phyloP scores from a whole-genome alignment of 2,797 vertebrate species.

The Argyrosomus regius region DNA sequence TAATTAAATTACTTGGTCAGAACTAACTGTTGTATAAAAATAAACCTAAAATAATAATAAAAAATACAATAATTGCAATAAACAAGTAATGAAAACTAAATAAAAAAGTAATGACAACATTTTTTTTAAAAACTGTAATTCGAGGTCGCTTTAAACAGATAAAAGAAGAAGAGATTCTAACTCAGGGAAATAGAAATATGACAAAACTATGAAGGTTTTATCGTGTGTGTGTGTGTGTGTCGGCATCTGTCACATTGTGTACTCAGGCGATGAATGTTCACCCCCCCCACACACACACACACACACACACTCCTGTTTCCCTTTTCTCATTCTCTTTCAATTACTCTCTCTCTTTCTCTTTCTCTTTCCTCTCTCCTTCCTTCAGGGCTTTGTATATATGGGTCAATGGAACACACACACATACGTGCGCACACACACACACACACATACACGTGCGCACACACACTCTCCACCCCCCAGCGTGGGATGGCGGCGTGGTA shows the following conservation, averaged over 20 bases:
- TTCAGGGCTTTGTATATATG: constrained; percentile 81
- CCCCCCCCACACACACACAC: constrained; percentile 19
- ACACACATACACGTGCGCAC: constrained; percentile 41
- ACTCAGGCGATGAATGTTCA: constrained; percentile 38
- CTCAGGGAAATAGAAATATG: not conserved
- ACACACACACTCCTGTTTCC: constrained; percentile 30
- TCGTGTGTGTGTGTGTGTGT: constrained; percentile 30
- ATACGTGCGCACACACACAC: constrained; percentile 49
- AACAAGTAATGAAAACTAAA: not conserved
- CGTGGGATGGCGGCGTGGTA: constrained; percentile 71
- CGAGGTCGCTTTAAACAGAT: not conserved
- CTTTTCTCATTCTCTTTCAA: constrained; percentile 61
- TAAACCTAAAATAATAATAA: too few relatives aligned
- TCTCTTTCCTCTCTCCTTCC: constrained; percentile 47
- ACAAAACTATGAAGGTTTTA: not conserved
- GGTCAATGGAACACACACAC: constrained; percentile 76
- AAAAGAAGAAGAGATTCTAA: too few relatives aligned
- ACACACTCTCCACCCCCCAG: constrained; percentile 62
- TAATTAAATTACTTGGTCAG: too few relatives aligned
- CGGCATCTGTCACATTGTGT: constrained; percentile 38
- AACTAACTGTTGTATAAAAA: too few relatives aligned
- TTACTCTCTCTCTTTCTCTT: constrained; percentile 53
- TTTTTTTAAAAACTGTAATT: not conserved
- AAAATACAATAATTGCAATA: not conserved
- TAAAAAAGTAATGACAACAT: not conserved